Percentiles rank a stretch among this genome's conserved stretches.
phyloP scores from a whole-genome alignment of 1,140 invertebrate genomes.

The Euglossa dilemma region DNA sequence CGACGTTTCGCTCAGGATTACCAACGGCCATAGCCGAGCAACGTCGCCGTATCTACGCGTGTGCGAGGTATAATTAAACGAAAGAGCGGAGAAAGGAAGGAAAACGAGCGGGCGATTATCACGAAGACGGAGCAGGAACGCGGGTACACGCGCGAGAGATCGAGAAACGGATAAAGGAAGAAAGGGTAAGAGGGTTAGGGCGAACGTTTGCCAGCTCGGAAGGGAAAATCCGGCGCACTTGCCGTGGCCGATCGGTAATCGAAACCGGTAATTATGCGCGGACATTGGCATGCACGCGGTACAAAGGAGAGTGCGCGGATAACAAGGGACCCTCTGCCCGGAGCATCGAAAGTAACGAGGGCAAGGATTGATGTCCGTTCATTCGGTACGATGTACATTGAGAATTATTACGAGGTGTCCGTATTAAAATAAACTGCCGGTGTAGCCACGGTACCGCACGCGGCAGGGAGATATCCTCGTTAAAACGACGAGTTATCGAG shows the following conservation, averaged over 20 bases:
- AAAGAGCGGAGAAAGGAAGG: not conserved
- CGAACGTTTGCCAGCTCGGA: constrained; percentile 25
- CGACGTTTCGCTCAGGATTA: not conserved
- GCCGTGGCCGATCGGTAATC: constrained; percentile 45
- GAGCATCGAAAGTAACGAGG: constrained; percentile 63
- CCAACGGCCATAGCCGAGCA: no score
- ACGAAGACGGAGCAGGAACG: not conserved
- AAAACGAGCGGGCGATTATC: not conserved
- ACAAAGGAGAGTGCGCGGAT: constrained; percentile 39
- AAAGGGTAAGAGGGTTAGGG: not conserved
- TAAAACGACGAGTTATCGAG: constrained; percentile 62
- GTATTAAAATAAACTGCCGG: constrained; percentile 57
- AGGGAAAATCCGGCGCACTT: constrained; percentile 51
- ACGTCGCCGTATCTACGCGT: no score
- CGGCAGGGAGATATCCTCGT: constrained; percentile 40
- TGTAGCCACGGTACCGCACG: constrained; percentile 4
- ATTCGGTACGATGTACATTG: constrained; percentile 33
- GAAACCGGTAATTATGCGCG: constrained; percentile 62
- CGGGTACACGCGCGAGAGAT: not conserved
- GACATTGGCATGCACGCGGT: constrained; percentile 53
- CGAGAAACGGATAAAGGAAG: not conserved
- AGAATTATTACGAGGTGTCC: constrained; percentile 62
- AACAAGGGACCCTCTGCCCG: constrained; percentile 59
- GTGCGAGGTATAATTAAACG: not conserved
- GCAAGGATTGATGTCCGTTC: constrained; percentile 63